Base-by-base conservation (phyloP, 2,888 invertebrate species). In the Ophion slaviceki region DNA sequence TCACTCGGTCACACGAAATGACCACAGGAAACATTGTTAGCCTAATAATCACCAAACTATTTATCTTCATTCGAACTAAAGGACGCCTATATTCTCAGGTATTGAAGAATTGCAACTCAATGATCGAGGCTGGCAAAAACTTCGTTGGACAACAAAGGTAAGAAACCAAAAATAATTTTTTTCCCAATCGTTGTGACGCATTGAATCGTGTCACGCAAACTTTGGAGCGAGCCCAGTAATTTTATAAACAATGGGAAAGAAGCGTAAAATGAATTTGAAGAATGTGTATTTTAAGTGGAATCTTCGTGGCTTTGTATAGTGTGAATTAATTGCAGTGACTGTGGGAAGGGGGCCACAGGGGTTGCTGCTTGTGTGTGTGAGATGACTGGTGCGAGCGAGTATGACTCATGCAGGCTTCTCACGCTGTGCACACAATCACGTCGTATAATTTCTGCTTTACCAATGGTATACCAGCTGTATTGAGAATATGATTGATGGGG, bases 71-170 rank as follows among this genome's bases (percentile, higher is more conserved):
- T 11, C 24, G 17, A 61, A 20, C 17, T 53, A 62, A 57, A 83
- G 53, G 40, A 72, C 57, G 68, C 83, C 75, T 86, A 62, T 61
- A 88, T 86, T 94, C 93, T 61, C 91, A 96, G 96, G 94, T 96
- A 68, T 95, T 99, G 81, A 98, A 98, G 95, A 96, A 97, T 91
- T 98, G 99, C 94, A 97, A 97, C 91, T 95, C 96, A 89, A 98
- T 99, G 97, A 96, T 98, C 88, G 99, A 99, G 90, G 96, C 97
- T 86, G 99, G 99, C 87, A 99, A 99, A 95, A 96, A 96, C 90
- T 99, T 98, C 95, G 97, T 98, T 92, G 97, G 96, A 93, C 97
- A 98, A 94, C 98, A 99, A 95, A 97, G 98, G 98, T 98, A 94
- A 95, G 87, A 47, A 66, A 32, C 66, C 32, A 40, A 47, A 67